These are phyloP conservation scores for Neomonachus schauinslandi DNA, from an alignment of 2,113 vertebrate species.

Conservation along the genomic window DNA sequence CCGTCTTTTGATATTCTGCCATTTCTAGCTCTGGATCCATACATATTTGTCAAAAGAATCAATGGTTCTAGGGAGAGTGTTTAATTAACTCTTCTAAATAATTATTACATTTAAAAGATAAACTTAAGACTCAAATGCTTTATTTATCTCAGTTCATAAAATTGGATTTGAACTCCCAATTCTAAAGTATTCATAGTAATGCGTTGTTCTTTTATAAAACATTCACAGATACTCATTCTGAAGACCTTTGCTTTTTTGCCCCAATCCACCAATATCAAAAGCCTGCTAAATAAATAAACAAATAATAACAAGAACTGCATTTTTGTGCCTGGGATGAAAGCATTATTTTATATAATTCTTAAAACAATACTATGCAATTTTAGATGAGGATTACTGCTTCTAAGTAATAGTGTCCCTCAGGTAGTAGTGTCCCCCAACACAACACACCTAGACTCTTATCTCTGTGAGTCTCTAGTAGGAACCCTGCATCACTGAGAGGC, in stretches of 20 bases:
- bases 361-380: not conserved
- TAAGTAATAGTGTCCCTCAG: not conserved
- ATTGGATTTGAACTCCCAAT: not conserved
- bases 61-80: not conserved
- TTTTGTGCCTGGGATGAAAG: not conserved
- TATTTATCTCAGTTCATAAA: not conserved
- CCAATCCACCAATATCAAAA: not conserved
- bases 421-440: not conserved
- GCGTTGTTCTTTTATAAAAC: not conserved
- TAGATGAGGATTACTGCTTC: not conserved
- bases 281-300: not conserved
- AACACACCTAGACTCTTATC: not conserved
- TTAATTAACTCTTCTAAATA: not conserved
- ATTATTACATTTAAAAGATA: constrained; percentile 48
- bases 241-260: not conserved
- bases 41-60: not conserved
- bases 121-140: not conserved
- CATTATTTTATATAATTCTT: not conserved
- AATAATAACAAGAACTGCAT: not conserved
- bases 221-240: not conserved
- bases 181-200: not conserved
- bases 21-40: not conserved
- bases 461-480: not conserved
- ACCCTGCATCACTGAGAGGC: not conserved
- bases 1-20: not conserved